Conservation (phyloP, 2,888 invertebrate genomes). For the Eupithecia inturbata region DNA sequence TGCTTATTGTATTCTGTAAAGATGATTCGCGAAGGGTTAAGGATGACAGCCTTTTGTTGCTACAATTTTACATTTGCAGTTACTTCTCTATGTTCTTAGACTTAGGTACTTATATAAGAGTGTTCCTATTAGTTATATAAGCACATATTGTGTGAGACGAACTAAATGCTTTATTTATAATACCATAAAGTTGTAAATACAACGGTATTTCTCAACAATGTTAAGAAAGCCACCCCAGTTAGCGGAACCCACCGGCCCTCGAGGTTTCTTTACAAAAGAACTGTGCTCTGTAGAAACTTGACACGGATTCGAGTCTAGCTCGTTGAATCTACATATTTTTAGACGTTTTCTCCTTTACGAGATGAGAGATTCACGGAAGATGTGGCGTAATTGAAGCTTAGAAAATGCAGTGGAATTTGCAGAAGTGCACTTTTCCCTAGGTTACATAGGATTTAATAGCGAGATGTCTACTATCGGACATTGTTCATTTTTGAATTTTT, state of each 20-base stretch:
- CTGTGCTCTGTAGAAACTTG: constrained; percentile 38
- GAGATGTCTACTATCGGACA: no score
- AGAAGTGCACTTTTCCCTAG: neutral
- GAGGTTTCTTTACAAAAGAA: constrained; percentile 43
- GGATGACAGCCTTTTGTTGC: constrained; percentile 9
- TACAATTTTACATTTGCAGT: neutral
- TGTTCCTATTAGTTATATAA: no score
- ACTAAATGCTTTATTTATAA: no score
- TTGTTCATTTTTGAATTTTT: no score
- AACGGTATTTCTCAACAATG: constrained; percentile 4
- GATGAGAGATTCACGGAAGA: constrained; percentile 20
- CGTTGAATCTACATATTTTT: constrained; percentile 41
- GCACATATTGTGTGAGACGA: no score
- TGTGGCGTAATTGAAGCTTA: constrained; percentile 23
- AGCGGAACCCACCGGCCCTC: constrained; percentile 23
- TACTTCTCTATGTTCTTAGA: no score
- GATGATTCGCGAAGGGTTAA: constrained; percentile 14
- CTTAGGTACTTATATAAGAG: no score
- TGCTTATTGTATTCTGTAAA: constrained; percentile 19
- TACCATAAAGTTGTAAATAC: constrained; percentile 2
- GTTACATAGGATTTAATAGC: no score
- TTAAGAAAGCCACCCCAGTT: constrained; percentile 19
- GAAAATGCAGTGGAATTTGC: constrained; percentile 10
- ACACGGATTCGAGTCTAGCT: constrained; percentile 42
- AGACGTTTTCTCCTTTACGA: constrained; percentile 35